Conservation (phyloP, 64 coral and sea anemone genomes). For the Orbicella faveolata region DNA sequence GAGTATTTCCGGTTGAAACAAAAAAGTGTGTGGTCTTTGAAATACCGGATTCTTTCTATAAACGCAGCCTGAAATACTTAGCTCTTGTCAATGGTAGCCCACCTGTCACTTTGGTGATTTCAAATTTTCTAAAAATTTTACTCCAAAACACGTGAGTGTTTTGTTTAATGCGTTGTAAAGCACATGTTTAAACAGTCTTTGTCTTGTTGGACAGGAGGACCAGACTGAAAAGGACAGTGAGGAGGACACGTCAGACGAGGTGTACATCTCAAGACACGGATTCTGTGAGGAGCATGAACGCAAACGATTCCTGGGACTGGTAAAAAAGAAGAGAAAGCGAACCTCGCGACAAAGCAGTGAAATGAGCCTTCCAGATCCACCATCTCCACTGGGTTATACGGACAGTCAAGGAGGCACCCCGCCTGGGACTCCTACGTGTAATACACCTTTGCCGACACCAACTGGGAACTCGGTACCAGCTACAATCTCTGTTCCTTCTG, state of each 20-base stretch:
- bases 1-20: too few relatives aligned
- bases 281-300: slow-evolving; percentile 98
- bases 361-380: slow-evolving; percentile 63
- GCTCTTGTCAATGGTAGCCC: too few relatives aligned
- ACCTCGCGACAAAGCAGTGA: slow-evolving; percentile 87
- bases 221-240: slow-evolving; percentile 21
- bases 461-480: not conserved
- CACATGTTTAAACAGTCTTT: not conserved
- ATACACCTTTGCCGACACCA: slow-evolving; percentile 21
- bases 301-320: slow-evolving; percentile 88
- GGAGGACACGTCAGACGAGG: slow-evolving; percentile 73
- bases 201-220: not conserved
- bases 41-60: too few relatives aligned
- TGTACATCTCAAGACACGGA: slow-evolving; percentile 71
- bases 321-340: slow-evolving; percentile 94
- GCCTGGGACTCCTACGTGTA: slow-evolving; percentile 56
- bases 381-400: slow-evolving; percentile 44
- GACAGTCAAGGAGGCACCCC: slow-evolving; percentile 54
- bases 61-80: too few relatives aligned
- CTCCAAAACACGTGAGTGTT: too few relatives aligned
- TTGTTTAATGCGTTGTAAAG: too few relatives aligned
- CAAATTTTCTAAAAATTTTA: too few relatives aligned
- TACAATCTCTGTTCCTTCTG: not conserved
- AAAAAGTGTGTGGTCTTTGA: too few relatives aligned
- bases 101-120: too few relatives aligned